Conservation (phyloP, 2,797 vertebrate species). For the Pseudochaenichthys georgianus region DNA sequence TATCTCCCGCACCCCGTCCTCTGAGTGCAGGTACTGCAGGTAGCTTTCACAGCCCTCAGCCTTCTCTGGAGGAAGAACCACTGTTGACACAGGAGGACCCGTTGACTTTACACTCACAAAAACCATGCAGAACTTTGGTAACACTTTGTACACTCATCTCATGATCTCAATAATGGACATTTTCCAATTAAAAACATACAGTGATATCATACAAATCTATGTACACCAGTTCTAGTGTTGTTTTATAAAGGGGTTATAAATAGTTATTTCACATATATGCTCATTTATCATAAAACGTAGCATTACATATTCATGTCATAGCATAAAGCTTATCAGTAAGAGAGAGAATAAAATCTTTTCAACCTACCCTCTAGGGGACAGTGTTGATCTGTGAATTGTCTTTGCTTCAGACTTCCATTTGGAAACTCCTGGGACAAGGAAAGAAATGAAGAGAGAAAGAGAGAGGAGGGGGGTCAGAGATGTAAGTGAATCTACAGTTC, state of each 20-base stretch:
- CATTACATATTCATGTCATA: slow-evolving; percentile 4
- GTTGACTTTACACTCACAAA: neutral
- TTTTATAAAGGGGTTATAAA: slow-evolving; percentile 13
- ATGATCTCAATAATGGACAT: too few relatives aligned
- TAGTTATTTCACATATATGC: neutral
- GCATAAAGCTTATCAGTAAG: neutral
- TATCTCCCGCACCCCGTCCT: slow-evolving; percentile 77
- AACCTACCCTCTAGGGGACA: slow-evolving; percentile 87
- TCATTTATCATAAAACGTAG: neutral
- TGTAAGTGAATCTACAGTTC: slow-evolving; percentile 82
- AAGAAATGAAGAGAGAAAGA: slow-evolving; percentile 29
- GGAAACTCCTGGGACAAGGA: slow-evolving; percentile 76
- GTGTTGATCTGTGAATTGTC: slow-evolving; percentile 81
- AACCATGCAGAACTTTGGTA: neutral
- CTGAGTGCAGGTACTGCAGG: slow-evolving; percentile 76
- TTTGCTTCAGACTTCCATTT: slow-evolving; percentile 77
- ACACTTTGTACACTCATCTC: neutral
- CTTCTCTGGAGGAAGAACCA: slow-evolving; percentile 86
- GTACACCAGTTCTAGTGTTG: neutral
- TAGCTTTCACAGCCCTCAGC: slow-evolving; percentile 84
- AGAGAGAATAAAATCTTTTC: slow-evolving; percentile 46
- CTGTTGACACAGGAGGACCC: slow-evolving; percentile 62
- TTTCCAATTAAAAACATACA: too few relatives aligned
- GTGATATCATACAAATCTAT: neutral
- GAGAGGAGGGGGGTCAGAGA: slow-evolving; percentile 52